Evolutionary conservation across 2,888 invertebrate genomes (phyloP).

Genomic region (Yponomeuta plumbellus): DNA sequence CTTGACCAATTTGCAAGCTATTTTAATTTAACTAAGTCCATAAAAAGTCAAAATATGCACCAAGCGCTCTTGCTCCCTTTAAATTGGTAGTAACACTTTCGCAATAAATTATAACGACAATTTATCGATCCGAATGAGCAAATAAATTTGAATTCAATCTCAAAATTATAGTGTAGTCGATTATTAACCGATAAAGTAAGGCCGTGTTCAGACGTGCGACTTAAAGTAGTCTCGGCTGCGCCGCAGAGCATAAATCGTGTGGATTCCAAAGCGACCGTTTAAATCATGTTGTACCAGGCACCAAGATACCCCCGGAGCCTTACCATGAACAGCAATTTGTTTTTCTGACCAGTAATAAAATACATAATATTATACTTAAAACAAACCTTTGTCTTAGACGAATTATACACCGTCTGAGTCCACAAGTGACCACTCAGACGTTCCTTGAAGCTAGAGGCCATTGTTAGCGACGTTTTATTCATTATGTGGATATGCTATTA

Average conservation of each 20-base stretch:
- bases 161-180: conserved; percentile 4
- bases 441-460: no score
- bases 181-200: conserved; percentile 30
- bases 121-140: background rate
- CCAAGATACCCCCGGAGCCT: conserved; percentile 20
- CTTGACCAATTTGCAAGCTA: conserved; percentile 59
- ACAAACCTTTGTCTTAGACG: no score
- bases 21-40: conserved; percentile 44
- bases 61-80: background rate
- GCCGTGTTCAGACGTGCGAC: conserved; percentile 31
- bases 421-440: no score
- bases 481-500: no score
- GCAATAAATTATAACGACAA: background rate
- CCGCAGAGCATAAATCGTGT: conserved; percentile 45
- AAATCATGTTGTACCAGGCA: conserved; percentile 65
- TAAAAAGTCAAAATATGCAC: background rate
- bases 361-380: no score
- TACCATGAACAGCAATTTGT: background rate
- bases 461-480: no score
- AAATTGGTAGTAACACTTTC: background rate
- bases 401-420: no score
- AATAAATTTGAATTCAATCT: background rate
- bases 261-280: conserved; percentile 51
- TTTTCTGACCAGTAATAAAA: background rate
- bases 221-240: conserved; percentile 11